phyloP scores from a whole-genome alignment of 2,888 invertebrate genomes.

The Adineta ricciae region DNA sequence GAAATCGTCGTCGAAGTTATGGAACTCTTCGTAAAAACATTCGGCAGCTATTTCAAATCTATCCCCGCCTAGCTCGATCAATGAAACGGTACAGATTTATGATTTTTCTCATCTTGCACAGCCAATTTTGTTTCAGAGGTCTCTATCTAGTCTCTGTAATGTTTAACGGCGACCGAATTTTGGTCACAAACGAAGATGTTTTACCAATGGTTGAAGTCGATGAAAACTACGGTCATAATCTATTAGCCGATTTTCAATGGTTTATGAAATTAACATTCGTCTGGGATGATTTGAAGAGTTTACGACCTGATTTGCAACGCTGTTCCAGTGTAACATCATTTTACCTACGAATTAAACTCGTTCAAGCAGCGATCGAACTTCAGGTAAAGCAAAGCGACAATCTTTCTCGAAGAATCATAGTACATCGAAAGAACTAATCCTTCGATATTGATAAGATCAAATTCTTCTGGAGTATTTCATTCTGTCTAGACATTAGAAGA shows the following conservation, averaged over 20 bases:
- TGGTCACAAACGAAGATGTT: slow-evolving; percentile 92
- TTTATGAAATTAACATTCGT: slow-evolving; percentile 68
- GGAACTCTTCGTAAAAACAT: background rate
- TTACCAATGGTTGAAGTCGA: slow-evolving; percentile 91
- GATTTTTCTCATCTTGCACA: no score
- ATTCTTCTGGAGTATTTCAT: no score
- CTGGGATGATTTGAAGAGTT: slow-evolving; percentile 65
- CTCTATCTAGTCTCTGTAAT: slow-evolving; percentile 83
- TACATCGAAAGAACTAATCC: slow-evolving; percentile 32
- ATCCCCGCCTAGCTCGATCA: slow-evolving; percentile 57
- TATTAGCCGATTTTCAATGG: slow-evolving; percentile 90
- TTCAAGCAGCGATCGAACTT: slow-evolving; percentile 84
- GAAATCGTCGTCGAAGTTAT: slow-evolving; percentile 7
- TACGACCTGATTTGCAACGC: slow-evolving; percentile 86
- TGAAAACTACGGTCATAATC: slow-evolving; percentile 71
- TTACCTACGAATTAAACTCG: slow-evolving; percentile 78
- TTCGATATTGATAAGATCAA: background rate
- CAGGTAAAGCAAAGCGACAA: no score
- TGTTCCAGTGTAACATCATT: slow-evolving; percentile 74
- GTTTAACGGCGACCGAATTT: slow-evolving; percentile 84
- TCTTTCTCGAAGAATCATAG: no score
- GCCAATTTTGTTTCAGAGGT: slow-evolving; percentile 52
- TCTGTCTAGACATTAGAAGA: slow-evolving; percentile 67
- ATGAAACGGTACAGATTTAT: slow-evolving; percentile 61
- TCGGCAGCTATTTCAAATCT: background rate